These are phyloP conservation scores for Aphidius gifuensis DNA, from an alignment of 1,140 invertebrate species.

Conservation along the genomic window DNA sequence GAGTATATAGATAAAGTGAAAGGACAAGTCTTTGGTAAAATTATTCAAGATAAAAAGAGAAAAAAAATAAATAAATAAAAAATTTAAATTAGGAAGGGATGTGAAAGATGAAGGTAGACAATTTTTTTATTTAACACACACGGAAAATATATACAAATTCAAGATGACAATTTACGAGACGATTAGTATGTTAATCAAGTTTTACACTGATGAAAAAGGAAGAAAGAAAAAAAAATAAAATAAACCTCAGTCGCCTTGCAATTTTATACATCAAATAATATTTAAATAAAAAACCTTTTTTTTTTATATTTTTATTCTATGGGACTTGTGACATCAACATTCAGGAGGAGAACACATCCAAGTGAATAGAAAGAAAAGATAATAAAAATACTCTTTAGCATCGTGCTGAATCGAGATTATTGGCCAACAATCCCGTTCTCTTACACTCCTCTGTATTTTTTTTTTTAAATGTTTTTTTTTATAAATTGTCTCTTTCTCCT, in stretches of 20 bases:
- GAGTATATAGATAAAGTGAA: constrained; percentile 9
- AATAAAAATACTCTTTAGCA: too few relatives aligned
- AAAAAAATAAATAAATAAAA: too few relatives aligned
- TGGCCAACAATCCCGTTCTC: neutral
- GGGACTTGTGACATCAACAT: too few relatives aligned
- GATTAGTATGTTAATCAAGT: constrained; percentile 43
- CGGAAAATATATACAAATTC: constrained; percentile 29
- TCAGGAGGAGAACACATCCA: too few relatives aligned
- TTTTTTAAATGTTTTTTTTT: too few relatives aligned
- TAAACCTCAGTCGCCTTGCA: constrained; percentile 27
- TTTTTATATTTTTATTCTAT: neutral
- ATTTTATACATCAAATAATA: constrained; percentile 5
- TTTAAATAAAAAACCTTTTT: neutral
- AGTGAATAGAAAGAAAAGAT: neutral
- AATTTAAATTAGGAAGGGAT: neutral
- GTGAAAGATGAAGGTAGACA: constrained; percentile 14
- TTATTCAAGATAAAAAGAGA: neutral
- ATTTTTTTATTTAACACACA: constrained; percentile 26
- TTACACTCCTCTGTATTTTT: neutral
- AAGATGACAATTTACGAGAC: constrained; percentile 37
- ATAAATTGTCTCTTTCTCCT: too few relatives aligned
- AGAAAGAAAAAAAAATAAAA: too few relatives aligned
- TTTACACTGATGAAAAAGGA: constrained; percentile 31
- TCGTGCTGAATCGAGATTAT: too few relatives aligned
- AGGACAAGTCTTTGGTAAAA: neutral